phyloP scores from a whole-genome alignment of 2,113 vertebrate species.

The Serilophus lunatus region DNA sequence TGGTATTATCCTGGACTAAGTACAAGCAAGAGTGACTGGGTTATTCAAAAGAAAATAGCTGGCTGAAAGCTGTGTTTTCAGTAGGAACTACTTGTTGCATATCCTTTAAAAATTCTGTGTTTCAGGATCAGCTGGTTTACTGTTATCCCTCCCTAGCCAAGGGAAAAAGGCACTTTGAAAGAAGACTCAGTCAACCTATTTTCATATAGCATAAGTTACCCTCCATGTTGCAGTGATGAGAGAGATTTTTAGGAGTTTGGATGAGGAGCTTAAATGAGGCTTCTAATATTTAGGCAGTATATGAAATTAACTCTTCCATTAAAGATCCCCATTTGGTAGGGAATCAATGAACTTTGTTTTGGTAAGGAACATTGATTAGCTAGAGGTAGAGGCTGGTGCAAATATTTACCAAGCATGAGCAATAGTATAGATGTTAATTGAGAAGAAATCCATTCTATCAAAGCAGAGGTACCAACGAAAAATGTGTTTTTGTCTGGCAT shows the following conservation, averaged over 20 bases:
- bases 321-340: not conserved
- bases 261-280: not conserved
- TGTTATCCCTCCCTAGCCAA: not conserved
- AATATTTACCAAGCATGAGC: not conserved
- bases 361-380: fast-evolving
- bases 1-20: not conserved
- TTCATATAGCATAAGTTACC: not conserved
- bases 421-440: not conserved
- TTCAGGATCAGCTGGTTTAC: not conserved
- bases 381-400: not conserved
- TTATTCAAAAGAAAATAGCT: not conserved
- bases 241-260: not conserved
- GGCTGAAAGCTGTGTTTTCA: not conserved
- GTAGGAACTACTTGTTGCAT: not conserved
- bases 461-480: not conserved
- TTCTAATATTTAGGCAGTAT: not conserved
- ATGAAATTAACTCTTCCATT: not conserved
- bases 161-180: not conserved
- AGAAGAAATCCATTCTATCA: not conserved
- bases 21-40: not conserved
- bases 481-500: not conserved
- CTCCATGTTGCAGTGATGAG: not conserved
- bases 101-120: not conserved
- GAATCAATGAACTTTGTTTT: not conserved
- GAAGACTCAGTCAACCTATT: not conserved